Percentiles rank a stretch among this genome's conserved stretches.
Evolutionary conservation across 2,888 invertebrate genomes (phyloP).

Genomic region (Cryptocheilus praepositus): DNA sequence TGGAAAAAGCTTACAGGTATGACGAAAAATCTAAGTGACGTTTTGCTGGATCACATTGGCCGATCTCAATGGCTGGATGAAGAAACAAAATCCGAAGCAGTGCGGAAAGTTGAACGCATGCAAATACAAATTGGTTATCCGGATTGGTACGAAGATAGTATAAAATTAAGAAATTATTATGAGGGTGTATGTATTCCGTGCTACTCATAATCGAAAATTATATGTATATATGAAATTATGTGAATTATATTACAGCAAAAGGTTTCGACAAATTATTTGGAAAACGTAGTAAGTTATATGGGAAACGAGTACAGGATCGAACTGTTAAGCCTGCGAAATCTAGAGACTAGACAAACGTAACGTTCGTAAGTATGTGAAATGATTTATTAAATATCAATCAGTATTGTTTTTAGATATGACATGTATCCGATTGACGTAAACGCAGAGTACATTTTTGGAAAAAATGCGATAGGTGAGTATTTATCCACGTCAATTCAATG

Average conservation of each 20-base stretch:
- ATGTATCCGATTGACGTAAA: background rate
- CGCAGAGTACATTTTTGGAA: background rate
- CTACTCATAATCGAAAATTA: background rate
- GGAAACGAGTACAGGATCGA: background rate
- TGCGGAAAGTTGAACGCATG: background rate
- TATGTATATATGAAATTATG: background rate
- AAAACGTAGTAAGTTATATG: background rate
- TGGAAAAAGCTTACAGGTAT: background rate
- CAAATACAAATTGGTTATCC: slow-evolving; percentile 1
- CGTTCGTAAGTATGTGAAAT: background rate
- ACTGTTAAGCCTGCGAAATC: no score
- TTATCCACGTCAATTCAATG: background rate
- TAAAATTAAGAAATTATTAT: background rate
- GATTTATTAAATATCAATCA: background rate
- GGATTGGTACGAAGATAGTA: background rate
- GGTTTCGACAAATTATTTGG: background rate
- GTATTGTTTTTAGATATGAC: background rate
- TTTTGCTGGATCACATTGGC: background rate
- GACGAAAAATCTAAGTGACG: background rate
- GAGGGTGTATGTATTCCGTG: background rate
- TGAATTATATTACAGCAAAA: background rate
- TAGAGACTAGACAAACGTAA: no score
- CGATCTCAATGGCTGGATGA: background rate
- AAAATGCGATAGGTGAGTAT: background rate
- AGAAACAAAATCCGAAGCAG: background rate